phyloP scores from a whole-genome alignment of 2,797 vertebrate genomes.

The Nannoperca obscura region DNA sequence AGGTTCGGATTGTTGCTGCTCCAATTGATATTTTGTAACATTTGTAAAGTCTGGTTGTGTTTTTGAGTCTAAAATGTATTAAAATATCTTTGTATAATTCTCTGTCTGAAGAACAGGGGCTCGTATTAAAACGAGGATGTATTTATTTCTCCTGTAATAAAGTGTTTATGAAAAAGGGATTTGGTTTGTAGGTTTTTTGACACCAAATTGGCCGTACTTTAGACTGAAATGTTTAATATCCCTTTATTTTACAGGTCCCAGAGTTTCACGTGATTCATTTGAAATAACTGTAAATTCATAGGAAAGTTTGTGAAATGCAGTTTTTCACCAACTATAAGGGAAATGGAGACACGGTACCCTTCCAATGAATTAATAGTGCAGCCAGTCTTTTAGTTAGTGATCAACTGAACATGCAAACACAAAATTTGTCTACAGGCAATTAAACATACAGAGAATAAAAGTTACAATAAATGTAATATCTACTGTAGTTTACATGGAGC shows the following conservation, averaged over 20 bases:
- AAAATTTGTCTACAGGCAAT: not conserved
- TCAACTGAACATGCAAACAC: not conserved
- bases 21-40: slow-evolving; percentile 40
- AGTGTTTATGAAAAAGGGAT: slow-evolving; percentile 31
- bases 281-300: not conserved
- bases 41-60: slow-evolving; percentile 38
- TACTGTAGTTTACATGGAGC: not conserved
- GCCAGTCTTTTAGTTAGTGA: not conserved
- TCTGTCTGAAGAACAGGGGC: slow-evolving; percentile 35
- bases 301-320: not conserved
- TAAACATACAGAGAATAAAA: not conserved
- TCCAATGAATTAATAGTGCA: not conserved
- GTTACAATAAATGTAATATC: not conserved
- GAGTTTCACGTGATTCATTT: not conserved
- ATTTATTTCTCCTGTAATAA: slow-evolving; percentile 68
- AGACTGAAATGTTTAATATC: not conserved
- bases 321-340: not conserved
- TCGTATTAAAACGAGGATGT: slow-evolving; percentile 35
- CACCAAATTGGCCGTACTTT: not conserved
- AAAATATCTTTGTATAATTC: slow-evolving; percentile 51
- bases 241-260: not conserved
- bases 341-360: not conserved
- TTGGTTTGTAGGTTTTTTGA: not conserved
- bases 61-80: slow-evolving; percentile 40
- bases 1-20: slow-evolving; percentile 47